phyloP scores from a whole-genome alignment of 2,888 invertebrate genomes.

The Pristionchus maxplancki region DNA sequence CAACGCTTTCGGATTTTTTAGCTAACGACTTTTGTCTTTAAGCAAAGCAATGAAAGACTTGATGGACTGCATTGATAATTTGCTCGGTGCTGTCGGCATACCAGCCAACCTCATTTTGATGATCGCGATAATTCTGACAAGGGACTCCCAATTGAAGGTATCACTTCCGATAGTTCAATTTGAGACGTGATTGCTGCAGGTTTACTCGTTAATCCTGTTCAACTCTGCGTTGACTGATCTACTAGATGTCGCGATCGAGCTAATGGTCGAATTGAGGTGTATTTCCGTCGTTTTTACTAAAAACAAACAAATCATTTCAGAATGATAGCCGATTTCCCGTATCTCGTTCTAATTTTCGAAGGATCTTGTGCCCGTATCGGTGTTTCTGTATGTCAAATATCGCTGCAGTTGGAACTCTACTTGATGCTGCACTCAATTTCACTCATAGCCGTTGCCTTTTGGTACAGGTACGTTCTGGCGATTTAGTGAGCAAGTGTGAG shows the following conservation, averaged over 20 bases:
- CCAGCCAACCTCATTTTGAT: not conserved
- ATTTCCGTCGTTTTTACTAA: not conserved
- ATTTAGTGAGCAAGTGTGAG: not conserved
- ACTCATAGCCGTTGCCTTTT: not conserved
- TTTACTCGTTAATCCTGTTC: not conserved
- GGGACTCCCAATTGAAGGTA: not conserved
- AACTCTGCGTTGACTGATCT: not conserved
- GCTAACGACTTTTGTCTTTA: too few species aligned
- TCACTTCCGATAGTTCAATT: too few species aligned
- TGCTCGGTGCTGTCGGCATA: not conserved
- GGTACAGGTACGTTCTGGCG: not conserved
- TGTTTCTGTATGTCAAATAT: not conserved
- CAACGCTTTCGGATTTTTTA: too few species aligned
- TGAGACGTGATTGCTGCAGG: too few species aligned
- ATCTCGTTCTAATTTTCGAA: not conserved
- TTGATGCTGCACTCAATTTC: not conserved
- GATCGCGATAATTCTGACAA: not conserved
- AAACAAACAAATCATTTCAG: not conserved
- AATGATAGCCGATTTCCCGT: not conserved
- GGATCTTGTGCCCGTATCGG: not conserved
- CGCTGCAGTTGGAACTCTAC: not conserved
- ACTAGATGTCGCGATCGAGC: not conserved
- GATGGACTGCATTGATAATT: not conserved
- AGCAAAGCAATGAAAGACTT: too few species aligned
- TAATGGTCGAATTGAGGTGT: not conserved